Percentiles rank a stretch among this genome's conserved stretches.
These are phyloP conservation scores for Dermolepida albohirtum DNA, from an alignment of 2,888 invertebrate genomes.

Conservation along the genomic window DNA sequence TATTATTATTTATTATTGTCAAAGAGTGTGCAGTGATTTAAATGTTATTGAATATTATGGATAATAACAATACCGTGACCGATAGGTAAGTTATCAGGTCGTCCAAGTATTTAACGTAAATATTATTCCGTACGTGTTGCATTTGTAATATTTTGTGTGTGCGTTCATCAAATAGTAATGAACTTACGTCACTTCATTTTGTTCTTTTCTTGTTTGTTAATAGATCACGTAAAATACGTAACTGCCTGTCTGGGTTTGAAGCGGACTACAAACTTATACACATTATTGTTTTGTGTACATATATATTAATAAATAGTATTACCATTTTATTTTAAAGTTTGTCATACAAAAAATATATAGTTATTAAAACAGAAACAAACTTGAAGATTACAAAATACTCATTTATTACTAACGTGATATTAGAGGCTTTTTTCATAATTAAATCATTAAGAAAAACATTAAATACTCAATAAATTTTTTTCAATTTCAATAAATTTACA, in stretches of 20 bases:
- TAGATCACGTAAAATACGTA: conserved; percentile 45
- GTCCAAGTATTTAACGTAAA: conserved; percentile 18
- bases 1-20: conserved; percentile 45
- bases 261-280: conserved; percentile 40
- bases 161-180: conserved; percentile 41
- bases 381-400: no score
- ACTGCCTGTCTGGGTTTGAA: conserved; percentile 50
- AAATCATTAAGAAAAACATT: no score
- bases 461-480: no score
- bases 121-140: conserved; percentile 34
- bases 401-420: no score
- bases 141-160: conserved; percentile 40
- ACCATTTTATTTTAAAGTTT: background rate
- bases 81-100: conserved; percentile 55
- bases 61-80: conserved; percentile 56
- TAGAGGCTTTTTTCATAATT: no score
- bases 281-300: conserved; percentile 43
- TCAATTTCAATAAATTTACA: no score
- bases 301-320: conserved; percentile 15
- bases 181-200: conserved; percentile 52
- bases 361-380: no score
- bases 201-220: conserved; percentile 49
- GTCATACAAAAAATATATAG: no score
- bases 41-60: conserved; percentile 58
- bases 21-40: conserved; percentile 54